These are phyloP conservation scores for Carassius auratus DNA, from an alignment of 2,113 vertebrate species.

Conservation along the genomic window DNA sequence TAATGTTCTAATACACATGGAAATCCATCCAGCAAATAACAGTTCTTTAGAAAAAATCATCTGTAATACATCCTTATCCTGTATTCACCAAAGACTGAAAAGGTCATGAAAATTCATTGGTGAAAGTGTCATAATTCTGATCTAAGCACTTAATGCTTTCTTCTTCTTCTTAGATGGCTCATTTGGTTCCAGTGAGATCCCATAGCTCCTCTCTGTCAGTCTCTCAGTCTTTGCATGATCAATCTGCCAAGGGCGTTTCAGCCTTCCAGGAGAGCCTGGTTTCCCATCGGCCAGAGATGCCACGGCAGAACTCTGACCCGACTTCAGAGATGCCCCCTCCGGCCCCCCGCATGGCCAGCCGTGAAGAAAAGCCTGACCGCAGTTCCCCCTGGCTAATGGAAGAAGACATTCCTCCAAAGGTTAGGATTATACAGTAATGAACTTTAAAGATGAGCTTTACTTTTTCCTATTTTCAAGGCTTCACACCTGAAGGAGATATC, in stretches of 20 bases:
- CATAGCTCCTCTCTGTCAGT: conserved; percentile 89
- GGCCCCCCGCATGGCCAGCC: conserved; percentile 74
- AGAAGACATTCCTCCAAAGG: conserved; percentile 88
- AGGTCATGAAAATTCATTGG: background rate
- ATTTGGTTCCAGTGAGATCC: conserved; percentile 92
- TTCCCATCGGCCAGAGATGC: conserved; percentile 89
- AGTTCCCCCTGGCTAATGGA: conserved; percentile 85
- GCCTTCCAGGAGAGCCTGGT: conserved; percentile 84
- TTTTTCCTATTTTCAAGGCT: background rate
- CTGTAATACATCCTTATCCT: background rate
- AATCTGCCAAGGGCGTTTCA: conserved; percentile 84
- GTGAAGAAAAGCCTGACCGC: conserved; percentile 85
- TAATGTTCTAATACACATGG: background rate
- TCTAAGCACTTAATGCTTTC: background rate
- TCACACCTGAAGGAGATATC: background rate
- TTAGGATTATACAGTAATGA: conserved; percentile 50
- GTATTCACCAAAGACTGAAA: background rate
- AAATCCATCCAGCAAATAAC: background rate
- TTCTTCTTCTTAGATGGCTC: conserved; percentile 75
- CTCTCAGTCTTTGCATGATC: conserved; percentile 94
- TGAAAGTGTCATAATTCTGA: background rate
- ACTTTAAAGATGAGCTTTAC: background rate
- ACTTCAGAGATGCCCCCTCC: conserved; percentile 91
- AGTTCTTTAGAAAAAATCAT: background rate
- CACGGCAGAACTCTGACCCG: conserved; percentile 95